Evolutionary conservation across 2,113 vertebrate genomes (phyloP).

Genomic region (Apodemus sylvaticus): DNA sequence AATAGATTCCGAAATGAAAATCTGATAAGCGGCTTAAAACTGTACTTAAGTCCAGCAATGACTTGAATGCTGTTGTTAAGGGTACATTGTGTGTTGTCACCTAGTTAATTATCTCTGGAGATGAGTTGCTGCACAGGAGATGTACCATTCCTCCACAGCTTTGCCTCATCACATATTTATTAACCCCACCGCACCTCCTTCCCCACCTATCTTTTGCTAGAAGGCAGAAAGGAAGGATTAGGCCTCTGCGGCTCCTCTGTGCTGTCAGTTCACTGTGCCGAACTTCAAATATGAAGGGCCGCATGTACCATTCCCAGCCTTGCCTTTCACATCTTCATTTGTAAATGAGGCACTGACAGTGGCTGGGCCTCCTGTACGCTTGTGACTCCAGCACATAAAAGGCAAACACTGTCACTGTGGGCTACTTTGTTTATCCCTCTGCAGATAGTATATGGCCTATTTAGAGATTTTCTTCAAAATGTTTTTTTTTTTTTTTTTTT

Average conservation of each 20-base stretch:
- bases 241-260: constrained; percentile 86
- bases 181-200: constrained; percentile 84
- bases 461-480: constrained; percentile 83
- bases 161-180: constrained; percentile 93
- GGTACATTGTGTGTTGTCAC: constrained; percentile 87
- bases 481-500: background rate
- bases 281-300: constrained; percentile 92
- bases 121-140: constrained; percentile 85
- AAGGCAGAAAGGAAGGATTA: constrained; percentile 94
- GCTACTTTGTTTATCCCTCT: constrained; percentile 88
- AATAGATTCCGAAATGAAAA: constrained; percentile 88
- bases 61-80: constrained; percentile 89
- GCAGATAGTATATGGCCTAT: constrained; percentile 84
- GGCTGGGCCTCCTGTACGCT: constrained; percentile 87
- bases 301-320: constrained; percentile 92
- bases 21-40: constrained; percentile 92
- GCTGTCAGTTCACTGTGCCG: constrained; percentile 90
- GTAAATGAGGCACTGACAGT: constrained; percentile 92
- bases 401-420: constrained; percentile 85
- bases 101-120: constrained; percentile 90
- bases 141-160: constrained; percentile 78
- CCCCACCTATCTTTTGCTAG: constrained; percentile 84
- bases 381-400: constrained; percentile 84
- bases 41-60: constrained; percentile 88
- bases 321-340: constrained; percentile 94